Base-by-base conservation (phyloP, 30 jellyfish, hydroid and myxozoan genomes). In the Aurelia aurita complex sp. Pacific region DNA sequence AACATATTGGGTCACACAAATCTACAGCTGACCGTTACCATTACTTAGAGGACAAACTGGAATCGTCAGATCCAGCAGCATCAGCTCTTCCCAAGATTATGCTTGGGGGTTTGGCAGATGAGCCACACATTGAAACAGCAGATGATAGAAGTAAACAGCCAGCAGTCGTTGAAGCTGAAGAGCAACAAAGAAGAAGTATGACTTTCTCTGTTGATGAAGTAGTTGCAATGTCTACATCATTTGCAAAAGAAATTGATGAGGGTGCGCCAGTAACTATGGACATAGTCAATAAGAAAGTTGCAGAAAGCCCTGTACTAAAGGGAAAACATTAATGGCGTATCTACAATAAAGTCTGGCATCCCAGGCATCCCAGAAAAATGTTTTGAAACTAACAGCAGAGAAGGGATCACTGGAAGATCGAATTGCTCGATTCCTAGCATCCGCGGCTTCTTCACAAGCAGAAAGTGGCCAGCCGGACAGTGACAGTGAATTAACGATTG, bases 31-130 rank as follows among this genome's bases (percentile, higher is more conserved):
- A 75, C 23, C 52, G 85, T 54, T 75, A 75, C 57, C 35, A 75
- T 32, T 55, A 51, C 57, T 51, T 75, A 57, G 85, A 75, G 57
- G 85, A 75, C 29, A 75, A 75, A 54, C 74, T 54, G 15, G 16
- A 12, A 59, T 75, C 85, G 2, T 75, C 85, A 55, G 85, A 52
- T 75, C 53, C 74, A 73, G 85, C 85, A 51, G 85, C 85, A 54
- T 51, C 23, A 75, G 85, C 53, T 73, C 23, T 55, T 5, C 85
- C 85, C 14, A 4, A 10, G 14, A 35, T 75, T 29, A 75, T 75
- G 74, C 74, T 51, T 16, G 29, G 29, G 29, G 29, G 29, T 23
- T 23, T 23, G 29, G 29, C 29, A 23, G 29, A 23, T 23, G 29
- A 23, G 29, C 29, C 29, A 23, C 29, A 23, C 29, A 23, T 23